These are phyloP conservation scores for Danio kyathit DNA, from an alignment of 2,797 vertebrate genomes.

Conservation along the genomic window DNA sequence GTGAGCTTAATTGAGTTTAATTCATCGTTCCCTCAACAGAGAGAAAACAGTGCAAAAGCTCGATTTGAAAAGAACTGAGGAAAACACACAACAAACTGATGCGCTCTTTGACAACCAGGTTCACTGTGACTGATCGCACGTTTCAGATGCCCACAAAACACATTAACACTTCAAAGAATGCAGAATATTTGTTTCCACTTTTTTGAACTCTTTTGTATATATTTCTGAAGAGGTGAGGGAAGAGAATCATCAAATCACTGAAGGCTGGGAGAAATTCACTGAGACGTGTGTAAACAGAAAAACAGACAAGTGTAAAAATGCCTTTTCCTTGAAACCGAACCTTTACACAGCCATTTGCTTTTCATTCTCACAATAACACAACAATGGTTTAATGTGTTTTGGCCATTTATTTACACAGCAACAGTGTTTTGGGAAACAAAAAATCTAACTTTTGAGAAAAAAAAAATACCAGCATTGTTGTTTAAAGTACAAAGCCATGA, in stretches of 20 bases:
- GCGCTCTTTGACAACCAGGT: conserved; percentile 62
- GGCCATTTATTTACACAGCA: too few species aligned
- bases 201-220: neutral
- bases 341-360: neutral
- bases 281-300: neutral
- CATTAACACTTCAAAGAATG: conserved; percentile 76
- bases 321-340: neutral
- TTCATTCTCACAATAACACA: neutral
- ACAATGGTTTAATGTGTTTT: too few species aligned
- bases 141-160: conserved; percentile 67
- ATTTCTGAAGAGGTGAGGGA: conserved; percentile 47
- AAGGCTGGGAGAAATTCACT: conserved; percentile 4
- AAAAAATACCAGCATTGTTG: too few species aligned
- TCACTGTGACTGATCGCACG: conserved; percentile 60
- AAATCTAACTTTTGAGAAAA: too few species aligned
- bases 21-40: conserved; percentile 69
- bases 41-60: conserved; percentile 57
- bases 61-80: conserved; percentile 65
- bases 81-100: conserved; percentile 4
- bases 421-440: too few species aligned
- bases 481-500: too few species aligned
- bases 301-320: neutral
- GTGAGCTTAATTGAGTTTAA: conserved; percentile 67
- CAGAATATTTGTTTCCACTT: conserved; percentile 59
- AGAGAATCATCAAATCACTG: conserved; percentile 36